Base-by-base conservation (phyloP, 2,888 invertebrate genomes). In the Thalpophila matura region DNA sequence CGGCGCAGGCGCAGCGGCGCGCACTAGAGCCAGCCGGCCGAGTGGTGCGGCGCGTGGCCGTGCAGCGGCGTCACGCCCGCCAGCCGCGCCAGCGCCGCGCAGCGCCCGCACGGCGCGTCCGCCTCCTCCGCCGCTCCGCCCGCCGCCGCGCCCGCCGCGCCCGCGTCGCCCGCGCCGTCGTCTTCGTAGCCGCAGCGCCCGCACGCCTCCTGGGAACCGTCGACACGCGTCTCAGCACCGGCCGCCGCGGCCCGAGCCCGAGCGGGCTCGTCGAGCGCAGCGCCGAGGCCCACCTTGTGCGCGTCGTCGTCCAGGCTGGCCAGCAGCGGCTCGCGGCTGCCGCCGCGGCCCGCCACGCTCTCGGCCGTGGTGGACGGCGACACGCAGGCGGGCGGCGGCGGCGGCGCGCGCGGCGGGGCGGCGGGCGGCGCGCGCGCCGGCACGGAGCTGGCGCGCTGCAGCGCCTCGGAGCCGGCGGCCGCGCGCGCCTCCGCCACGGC, bases 11-110 rank as follows among this genome's bases (percentile, higher is more conserved):
- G 18, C 24, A 1, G 31, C 20, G 40, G 26, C 49, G 26, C 51
- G 37, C 42, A 76, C 83, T 93, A 96, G 73, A 96, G 96, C 97
- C 97, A 97, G 77, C 97, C 97, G 49, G 96, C 95, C 69, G 96
- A 96, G 84, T 96, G 96, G 81, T 93, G 93, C 83, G 93, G 94
- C 88, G 96, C 96, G 91, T 97, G 97, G 1, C 97, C 97, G 89
- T 96, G 96, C 81, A 97, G 95, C 77, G 97, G 97, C 86, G 97
- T 97, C 71, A 97, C 96, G 72, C 97, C 97, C 14, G 97, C 96
- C 81, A 97, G 94, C 86, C 96, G 96, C 75, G 96, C 96, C 81
- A 96, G 90, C 82, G 95, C 95, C 79, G 95, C 95, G 82, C 96
- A 95, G 73, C 96, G 96, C 62, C 96, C 96, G 90, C 92, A 91